Conservation (phyloP, 2,113 vertebrate genomes). For the Cynopterus brachyotis region DNA sequence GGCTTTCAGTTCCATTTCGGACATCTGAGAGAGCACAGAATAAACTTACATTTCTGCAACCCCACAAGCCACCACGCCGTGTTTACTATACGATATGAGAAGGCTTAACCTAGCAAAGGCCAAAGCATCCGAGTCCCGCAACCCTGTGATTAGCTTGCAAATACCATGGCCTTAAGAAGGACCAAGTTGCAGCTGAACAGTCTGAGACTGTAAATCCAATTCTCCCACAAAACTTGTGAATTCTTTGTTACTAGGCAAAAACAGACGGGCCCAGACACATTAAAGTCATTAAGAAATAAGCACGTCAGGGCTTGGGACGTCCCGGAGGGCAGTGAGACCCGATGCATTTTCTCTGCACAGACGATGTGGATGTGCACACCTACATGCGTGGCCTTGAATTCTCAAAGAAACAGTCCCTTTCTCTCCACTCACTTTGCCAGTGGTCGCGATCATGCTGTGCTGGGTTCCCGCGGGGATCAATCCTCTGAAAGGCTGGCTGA, state of each 20-base stretch:
- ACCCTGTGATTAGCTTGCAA: not conserved
- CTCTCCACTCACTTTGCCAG: slow-evolving; percentile 90
- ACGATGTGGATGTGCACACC: not conserved
- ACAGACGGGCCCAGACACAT: not conserved
- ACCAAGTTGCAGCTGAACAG: not conserved
- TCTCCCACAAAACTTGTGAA: not conserved
- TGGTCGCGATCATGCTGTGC: slow-evolving; percentile 93
- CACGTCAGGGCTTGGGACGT: not conserved
- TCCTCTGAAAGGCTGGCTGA: slow-evolving; percentile 93
- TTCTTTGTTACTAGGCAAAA: not conserved
- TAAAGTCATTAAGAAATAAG: not conserved
- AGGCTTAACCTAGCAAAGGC: not conserved
- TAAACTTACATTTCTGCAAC: not conserved
- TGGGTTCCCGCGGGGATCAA: slow-evolving; percentile 92
- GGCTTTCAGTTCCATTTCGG: slow-evolving; percentile 97
- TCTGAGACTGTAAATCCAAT: not conserved
- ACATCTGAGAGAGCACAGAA: slow-evolving; percentile 86
- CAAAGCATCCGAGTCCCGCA: not conserved
- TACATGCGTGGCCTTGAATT: not conserved
- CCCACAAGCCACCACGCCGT: not conserved
- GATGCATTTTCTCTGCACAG: not conserved
- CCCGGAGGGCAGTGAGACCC: not conserved
- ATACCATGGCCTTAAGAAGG: not conserved
- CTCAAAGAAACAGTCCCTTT: not conserved
- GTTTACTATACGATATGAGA: not conserved